phyloP scores from a whole-genome alignment of 2,888 invertebrate species.

The Cylloceria caligata region DNA sequence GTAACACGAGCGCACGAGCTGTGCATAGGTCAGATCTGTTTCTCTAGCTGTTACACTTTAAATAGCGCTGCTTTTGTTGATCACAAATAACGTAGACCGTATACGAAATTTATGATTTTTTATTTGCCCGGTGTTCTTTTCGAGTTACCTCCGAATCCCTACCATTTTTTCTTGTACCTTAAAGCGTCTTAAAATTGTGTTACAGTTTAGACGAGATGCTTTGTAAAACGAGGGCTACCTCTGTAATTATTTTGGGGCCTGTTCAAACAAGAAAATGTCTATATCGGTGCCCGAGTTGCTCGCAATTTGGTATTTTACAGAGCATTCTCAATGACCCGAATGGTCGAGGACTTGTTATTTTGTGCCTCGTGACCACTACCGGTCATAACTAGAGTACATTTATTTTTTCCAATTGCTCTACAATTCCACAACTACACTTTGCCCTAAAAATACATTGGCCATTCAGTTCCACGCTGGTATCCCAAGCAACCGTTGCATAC shows the following conservation, averaged over 20 bases:
- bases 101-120: conserved; percentile 75
- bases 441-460: conserved; percentile 58
- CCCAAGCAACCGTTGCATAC: background rate
- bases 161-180: conserved; percentile 33
- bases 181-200: conserved; percentile 67
- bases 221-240: conserved; percentile 63
- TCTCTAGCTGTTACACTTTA: conserved; percentile 81
- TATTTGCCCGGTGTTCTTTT: conserved; percentile 52
- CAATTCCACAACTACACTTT: conserved; percentile 27
- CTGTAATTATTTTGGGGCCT: conserved; percentile 61
- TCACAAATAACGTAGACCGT: conserved; percentile 65
- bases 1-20: conserved; percentile 68
- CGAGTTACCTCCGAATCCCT: conserved; percentile 35
- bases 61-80: conserved; percentile 74
- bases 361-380: conserved; percentile 54
- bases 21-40: conserved; percentile 72
- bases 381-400: conserved; percentile 69
- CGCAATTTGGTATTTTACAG: conserved; percentile 61
- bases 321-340: conserved; percentile 29
- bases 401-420: conserved; percentile 40
- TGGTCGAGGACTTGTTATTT: conserved; percentile 41
- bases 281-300: conserved; percentile 35
- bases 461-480: conserved; percentile 22
- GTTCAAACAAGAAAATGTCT: background rate
- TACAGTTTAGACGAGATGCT: conserved; percentile 75